Conservation (phyloP, 2,797 vertebrate genomes). For the Galaxias olidus region DNA sequence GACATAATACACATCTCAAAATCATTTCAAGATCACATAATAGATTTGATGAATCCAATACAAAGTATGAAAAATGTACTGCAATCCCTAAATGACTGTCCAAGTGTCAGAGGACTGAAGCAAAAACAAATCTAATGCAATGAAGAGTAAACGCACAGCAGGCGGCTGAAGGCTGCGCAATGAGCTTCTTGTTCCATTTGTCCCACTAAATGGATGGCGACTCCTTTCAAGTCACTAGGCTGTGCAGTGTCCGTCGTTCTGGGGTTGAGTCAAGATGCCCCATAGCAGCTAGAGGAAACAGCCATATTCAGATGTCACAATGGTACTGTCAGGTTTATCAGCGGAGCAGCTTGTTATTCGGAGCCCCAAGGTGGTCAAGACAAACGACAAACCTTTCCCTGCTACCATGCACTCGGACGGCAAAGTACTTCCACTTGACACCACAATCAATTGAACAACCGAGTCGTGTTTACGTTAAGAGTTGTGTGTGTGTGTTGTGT, state of each 20-base stretch:
- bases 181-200: too few species aligned
- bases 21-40: not conserved
- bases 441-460: constrained; percentile 35
- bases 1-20: too few species aligned
- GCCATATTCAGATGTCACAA: constrained; percentile 4
- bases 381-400: constrained; percentile 44
- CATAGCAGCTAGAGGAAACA: constrained; percentile 33
- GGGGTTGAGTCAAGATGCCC: constrained; percentile 19
- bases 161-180: not conserved
- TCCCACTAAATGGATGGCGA: not conserved
- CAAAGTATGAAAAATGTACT: too few species aligned
- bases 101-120: too few species aligned
- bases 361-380: constrained; percentile 41
- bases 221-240: constrained; percentile 22
- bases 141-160: not conserved
- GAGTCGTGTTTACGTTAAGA: constrained; percentile 27
- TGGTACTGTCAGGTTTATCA: constrained; percentile 42
- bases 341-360: constrained; percentile 57
- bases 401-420: constrained; percentile 45
- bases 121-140: not conserved
- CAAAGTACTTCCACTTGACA: constrained; percentile 57
- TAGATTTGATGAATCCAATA: too few species aligned
- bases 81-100: too few species aligned
- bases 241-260: not conserved
- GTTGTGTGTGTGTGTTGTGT: constrained; percentile 7